These are phyloP conservation scores for Cheilosia variabilis DNA, from an alignment of 2,888 invertebrate species.

Conservation along the genomic window DNA sequence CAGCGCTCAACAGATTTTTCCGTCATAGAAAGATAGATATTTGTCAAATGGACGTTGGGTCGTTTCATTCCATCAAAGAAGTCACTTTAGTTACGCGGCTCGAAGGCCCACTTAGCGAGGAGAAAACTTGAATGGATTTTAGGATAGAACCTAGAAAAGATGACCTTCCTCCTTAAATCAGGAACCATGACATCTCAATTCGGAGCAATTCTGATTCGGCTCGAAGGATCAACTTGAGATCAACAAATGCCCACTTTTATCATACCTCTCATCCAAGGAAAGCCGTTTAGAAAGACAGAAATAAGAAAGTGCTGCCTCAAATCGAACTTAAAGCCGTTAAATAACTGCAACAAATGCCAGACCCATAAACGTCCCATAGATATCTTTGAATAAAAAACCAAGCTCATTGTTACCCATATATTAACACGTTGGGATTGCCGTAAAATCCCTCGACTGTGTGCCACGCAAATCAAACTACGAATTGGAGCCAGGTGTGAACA, in stretches of 20 bases:
- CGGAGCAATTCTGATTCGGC: too few species aligned
- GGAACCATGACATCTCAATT: too few species aligned
- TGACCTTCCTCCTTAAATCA: too few species aligned
- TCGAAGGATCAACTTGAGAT: too few species aligned
- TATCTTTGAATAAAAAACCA: conserved; percentile 1
- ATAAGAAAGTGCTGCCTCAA: not conserved
- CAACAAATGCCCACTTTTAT: not conserved
- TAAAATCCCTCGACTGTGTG: not conserved
- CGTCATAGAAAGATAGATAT: too few species aligned
- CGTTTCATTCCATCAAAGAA: too few species aligned
- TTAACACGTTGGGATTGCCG: conserved; percentile 8
- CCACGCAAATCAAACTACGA: conserved; percentile 53
- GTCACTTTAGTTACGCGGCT: too few species aligned
- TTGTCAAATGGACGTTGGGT: too few species aligned
- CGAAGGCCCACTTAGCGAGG: not conserved
- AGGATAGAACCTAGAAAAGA: too few species aligned
- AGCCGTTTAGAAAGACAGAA: too few species aligned
- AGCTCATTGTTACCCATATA: conserved; percentile 16
- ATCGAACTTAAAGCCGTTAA: not conserved
- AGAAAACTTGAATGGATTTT: not conserved
- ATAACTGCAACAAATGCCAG: not conserved
- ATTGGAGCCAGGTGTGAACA: conserved; percentile 62
- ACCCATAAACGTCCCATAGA: conserved; percentile 20
- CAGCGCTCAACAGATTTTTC: too few species aligned
- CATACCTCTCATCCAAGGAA: not conserved